Conservation (phyloP, 2,797 vertebrate genomes). For the Coreius guichenoti region DNA sequence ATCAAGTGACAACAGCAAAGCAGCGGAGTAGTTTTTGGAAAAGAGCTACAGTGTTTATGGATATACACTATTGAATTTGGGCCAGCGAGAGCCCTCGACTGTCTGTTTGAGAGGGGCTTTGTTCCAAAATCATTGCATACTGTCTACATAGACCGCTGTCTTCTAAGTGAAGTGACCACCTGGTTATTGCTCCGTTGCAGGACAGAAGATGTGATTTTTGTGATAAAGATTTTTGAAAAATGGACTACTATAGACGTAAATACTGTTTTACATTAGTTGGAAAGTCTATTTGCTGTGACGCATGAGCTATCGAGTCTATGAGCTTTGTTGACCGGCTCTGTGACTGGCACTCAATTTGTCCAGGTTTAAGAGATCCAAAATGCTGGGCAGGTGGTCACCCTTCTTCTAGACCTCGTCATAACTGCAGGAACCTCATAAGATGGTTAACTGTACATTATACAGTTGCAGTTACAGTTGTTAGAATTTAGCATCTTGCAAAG, state of each 20-base stretch:
- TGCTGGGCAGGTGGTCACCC: background rate
- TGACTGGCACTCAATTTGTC: background rate
- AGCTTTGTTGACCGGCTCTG: background rate
- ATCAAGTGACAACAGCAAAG: background rate
- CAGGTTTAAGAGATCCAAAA: background rate
- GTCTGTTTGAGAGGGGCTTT: background rate
- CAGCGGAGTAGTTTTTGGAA: constrained; percentile 8
- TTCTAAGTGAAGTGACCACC: background rate
- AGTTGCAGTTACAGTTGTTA: background rate
- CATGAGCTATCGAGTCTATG: too few relatives aligned
- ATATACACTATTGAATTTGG: constrained; percentile 15
- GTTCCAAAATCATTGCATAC: background rate
- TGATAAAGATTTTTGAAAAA: background rate
- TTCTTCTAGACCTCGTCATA: background rate
- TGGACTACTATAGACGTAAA: background rate
- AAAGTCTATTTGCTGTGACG: background rate
- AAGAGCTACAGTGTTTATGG: constrained; percentile 19
- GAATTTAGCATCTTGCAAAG: background rate
- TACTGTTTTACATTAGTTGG: background rate
- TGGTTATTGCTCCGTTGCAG: background rate
- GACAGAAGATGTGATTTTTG: too few relatives aligned
- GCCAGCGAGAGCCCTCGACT: constrained; percentile 1
- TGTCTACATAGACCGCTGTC: background rate
- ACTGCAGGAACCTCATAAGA: background rate
- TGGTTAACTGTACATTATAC: background rate